These are phyloP conservation scores for Apodemia mormo DNA, from an alignment of 2,888 invertebrate genomes.

Conservation along the genomic window DNA sequence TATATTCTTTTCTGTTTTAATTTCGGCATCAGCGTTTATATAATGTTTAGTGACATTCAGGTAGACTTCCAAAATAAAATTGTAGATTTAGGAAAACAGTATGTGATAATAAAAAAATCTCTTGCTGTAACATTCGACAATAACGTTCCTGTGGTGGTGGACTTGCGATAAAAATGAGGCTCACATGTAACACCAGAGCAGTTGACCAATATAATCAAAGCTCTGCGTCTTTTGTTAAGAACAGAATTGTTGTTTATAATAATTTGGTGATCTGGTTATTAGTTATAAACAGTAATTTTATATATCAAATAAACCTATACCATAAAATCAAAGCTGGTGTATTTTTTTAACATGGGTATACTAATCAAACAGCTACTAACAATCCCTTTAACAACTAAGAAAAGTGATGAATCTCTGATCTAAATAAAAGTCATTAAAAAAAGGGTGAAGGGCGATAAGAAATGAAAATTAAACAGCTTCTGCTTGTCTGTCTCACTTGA, in stretches of 20 bases:
- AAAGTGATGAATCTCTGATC: constrained; percentile 37
- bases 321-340: constrained; percentile 79
- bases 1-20: too few relatives aligned
- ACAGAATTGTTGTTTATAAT: constrained; percentile 33
- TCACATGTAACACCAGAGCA: constrained; percentile 32
- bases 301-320: constrained; percentile 76
- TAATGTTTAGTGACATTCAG: constrained; percentile 39
- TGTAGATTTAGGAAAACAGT: constrained; percentile 50
- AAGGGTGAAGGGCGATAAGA: constrained; percentile 61
- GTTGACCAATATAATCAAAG: constrained; percentile 12
- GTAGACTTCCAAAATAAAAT: constrained; percentile 57
- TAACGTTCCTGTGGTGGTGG: constrained; percentile 68
- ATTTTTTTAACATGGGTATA: constrained; percentile 81
- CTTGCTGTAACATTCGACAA: constrained; percentile 61
- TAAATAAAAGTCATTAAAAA: constrained; percentile 42
- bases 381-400: constrained; percentile 47
- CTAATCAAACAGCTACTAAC: constrained; percentile 76
- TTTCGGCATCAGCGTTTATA: too few relatives aligned
- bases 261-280: constrained; percentile 75
- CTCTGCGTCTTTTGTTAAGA: constrained; percentile 26
- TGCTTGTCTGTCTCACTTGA: constrained; percentile 59
- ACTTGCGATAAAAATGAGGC: constrained; percentile 44
- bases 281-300: constrained; percentile 65
- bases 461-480: constrained; percentile 51
- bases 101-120: constrained; percentile 54